phyloP scores from a whole-genome alignment of 1,140 invertebrate genomes.

The Ceratosolen solmsi region DNA sequence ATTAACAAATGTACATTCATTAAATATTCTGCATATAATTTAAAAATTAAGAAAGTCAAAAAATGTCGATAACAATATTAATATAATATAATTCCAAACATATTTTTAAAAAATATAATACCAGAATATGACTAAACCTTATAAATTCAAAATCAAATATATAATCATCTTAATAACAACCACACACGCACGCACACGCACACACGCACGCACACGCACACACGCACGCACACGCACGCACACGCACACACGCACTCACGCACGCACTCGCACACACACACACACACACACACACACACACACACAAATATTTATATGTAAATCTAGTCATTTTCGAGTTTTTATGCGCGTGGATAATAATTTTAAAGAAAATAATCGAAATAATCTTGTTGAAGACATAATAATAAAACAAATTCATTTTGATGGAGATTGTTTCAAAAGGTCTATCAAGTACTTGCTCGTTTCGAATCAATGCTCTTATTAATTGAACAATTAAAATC shows the following conservation, averaged over 20 bases:
- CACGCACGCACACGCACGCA: no score
- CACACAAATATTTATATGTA: slow-evolving; percentile 9
- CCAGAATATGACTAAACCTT: slow-evolving; percentile 33
- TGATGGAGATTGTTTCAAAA: slow-evolving; percentile 24
- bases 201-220: no score
- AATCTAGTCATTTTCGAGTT: slow-evolving; percentile 49
- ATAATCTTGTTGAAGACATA: slow-evolving; percentile 24
- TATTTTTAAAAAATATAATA: slow-evolving; percentile 46
- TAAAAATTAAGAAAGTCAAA: slow-evolving; percentile 46
- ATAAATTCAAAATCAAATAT: slow-evolving; percentile 41
- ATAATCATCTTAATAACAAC: neutral
- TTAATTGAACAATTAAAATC: slow-evolving; percentile 26
- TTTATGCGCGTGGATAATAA: slow-evolving; percentile 37
- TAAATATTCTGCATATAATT: slow-evolving; percentile 39
- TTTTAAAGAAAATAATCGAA: slow-evolving; percentile 36
- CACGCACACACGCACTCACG: neutral
- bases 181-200: no score
- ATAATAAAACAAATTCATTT: slow-evolving; percentile 16
- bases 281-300: neutral
- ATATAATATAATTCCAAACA: slow-evolving; percentile 37
- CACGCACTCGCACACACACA: no score
- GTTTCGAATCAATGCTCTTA: slow-evolving; percentile 16
- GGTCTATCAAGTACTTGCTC: slow-evolving; percentile 43
- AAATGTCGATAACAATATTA: slow-evolving; percentile 48
- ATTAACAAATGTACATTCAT: slow-evolving; percentile 36